Evolutionary conservation across 1,140 invertebrate genomes (phyloP).

Genomic region (Drosophila mayri): DNA sequence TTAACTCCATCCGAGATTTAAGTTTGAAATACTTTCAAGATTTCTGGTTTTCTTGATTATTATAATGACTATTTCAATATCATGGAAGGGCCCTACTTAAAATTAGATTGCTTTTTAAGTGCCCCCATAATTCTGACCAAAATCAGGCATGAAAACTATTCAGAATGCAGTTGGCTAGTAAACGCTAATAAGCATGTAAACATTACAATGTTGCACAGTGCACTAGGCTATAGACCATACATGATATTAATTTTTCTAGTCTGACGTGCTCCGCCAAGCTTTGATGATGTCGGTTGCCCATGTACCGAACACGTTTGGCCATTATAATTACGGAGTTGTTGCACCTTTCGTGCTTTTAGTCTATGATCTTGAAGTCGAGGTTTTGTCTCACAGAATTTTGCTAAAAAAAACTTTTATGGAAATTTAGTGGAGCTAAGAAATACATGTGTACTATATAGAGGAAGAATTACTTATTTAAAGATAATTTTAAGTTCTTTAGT

Average conservation of each 20-base stretch:
- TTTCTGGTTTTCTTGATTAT: not conserved
- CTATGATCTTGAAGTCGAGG: constrained; percentile 61
- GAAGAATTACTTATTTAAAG: constrained; percentile 11
- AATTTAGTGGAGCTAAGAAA: constrained; percentile 17
- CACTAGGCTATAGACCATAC: constrained; percentile 9
- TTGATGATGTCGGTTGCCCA: constrained; percentile 19
- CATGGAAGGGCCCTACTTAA: not conserved
- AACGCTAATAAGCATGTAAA: constrained; percentile 19
- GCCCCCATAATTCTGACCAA: constrained; percentile 5
- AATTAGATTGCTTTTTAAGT: constrained; percentile 8
- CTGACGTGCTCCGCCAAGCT: constrained; percentile 27
- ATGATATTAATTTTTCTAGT: constrained; percentile 18
- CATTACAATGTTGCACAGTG: constrained; percentile 22
- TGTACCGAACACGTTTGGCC: constrained; percentile 53
- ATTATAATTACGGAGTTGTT: constrained; percentile 56
- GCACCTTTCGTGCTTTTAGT: constrained; percentile 54
- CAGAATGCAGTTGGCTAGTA: constrained; percentile 1
- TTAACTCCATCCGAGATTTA: not conserved
- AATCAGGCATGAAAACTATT: constrained; percentile 15
- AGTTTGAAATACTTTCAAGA: too few relatives aligned
- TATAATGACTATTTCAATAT: constrained; percentile 1
- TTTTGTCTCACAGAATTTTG: constrained; percentile 28
- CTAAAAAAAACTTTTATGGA: constrained; percentile 13
- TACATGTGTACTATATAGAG: not conserved
- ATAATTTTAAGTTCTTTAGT: not conserved